phyloP scores from a whole-genome alignment of 2,113 vertebrate species.

The Mesembrinibis cayennensis region DNA sequence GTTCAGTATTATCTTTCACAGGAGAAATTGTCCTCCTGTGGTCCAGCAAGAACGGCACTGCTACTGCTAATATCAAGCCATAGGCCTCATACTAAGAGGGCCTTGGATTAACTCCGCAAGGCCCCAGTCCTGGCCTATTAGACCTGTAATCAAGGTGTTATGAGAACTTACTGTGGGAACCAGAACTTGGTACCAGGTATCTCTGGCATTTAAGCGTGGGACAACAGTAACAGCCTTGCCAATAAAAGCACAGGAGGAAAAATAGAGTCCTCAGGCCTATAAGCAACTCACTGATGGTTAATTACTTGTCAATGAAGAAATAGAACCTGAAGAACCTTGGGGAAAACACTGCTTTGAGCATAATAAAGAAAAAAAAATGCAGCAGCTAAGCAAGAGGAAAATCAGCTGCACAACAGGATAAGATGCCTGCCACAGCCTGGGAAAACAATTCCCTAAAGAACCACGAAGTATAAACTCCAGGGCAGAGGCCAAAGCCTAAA shows the following conservation, averaged over 20 bases:
- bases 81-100: rapidly evolving
- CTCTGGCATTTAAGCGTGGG: neutral
- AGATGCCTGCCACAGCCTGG: neutral
- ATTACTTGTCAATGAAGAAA: neutral
- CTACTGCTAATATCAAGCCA: neutral
- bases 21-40: neutral
- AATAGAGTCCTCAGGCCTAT: neutral
- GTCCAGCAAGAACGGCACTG: neutral
- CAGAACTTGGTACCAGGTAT: neutral
- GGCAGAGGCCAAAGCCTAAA: neutral
- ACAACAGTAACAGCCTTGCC: neutral
- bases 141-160: neutral
- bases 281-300: neutral
- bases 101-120: no score
- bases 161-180: neutral
- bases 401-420: neutral
- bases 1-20: neutral
- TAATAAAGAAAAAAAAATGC: neutral
- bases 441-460: neutral
- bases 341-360: neutral
- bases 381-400: neutral
- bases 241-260: neutral
- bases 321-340: neutral
- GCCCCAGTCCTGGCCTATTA: neutral
- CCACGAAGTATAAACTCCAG: neutral